Evolutionary conservation across 2,888 invertebrate genomes (phyloP).

Genomic region (Heliconius charithonia): DNA sequence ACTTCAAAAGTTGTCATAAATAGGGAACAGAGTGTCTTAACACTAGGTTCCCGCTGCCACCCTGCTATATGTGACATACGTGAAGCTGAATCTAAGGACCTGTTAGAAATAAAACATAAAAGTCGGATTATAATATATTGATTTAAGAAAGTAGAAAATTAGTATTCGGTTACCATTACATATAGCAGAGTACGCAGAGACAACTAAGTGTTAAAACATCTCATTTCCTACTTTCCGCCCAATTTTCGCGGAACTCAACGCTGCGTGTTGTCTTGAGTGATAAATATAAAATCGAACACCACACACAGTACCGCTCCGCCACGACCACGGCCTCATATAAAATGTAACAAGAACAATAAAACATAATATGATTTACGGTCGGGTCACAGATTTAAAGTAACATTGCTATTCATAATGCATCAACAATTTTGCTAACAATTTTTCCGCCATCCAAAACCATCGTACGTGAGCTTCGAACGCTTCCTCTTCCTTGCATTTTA

Average conservation of each 20-base stretch:
- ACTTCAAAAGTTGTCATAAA: background rate
- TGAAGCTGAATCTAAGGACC: background rate
- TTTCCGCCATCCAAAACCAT: slow-evolving; percentile 19
- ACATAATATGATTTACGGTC: slow-evolving; percentile 9
- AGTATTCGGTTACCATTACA: too few relatives aligned
- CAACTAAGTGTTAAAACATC: background rate
- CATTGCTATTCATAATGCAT: slow-evolving; percentile 25
- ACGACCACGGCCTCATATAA: background rate
- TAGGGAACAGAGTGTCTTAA: background rate
- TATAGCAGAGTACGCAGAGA: background rate
- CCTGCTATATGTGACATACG: background rate
- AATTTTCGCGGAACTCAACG: background rate
- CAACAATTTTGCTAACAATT: slow-evolving; percentile 25
- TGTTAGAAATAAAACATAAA: too few relatives aligned
- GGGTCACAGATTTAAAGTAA: slow-evolving; percentile 11
- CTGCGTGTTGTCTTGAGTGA: background rate
- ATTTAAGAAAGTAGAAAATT: too few relatives aligned
- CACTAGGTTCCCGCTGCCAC: background rate
- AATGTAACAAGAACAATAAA: slow-evolving; percentile 11
- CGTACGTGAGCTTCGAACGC: slow-evolving; percentile 19
- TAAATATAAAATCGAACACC: background rate
- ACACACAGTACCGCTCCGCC: background rate
- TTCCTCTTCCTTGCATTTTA: slow-evolving; percentile 22
- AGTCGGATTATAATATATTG: too few relatives aligned
- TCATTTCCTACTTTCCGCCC: background rate